Percentiles rank a stretch among this genome's conserved stretches.
These are phyloP conservation scores for Ligdia adustata DNA, from an alignment of 2,888 invertebrate genomes.

Conservation along the genomic window DNA sequence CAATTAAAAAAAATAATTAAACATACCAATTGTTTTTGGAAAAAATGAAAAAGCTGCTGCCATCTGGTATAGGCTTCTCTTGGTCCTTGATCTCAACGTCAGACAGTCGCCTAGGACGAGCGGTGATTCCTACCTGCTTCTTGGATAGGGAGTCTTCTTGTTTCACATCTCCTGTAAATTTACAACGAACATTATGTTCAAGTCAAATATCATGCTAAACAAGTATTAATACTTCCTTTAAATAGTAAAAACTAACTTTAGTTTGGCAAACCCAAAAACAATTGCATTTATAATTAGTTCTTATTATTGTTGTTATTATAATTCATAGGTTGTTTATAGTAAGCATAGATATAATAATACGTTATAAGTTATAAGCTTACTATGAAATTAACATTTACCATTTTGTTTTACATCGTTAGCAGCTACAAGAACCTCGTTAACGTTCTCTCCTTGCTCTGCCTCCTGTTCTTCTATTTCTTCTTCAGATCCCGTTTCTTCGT, in stretches of 20 bases:
- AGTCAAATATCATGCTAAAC: too few relatives aligned
- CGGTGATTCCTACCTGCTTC: constrained; percentile 74
- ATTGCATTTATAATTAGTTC: too few relatives aligned
- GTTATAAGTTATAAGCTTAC: too few relatives aligned
- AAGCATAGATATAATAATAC: too few relatives aligned
- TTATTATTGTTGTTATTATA: too few relatives aligned
- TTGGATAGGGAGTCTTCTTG: constrained; percentile 59
- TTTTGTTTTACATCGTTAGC: constrained; percentile 61
- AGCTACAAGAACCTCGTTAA: constrained; percentile 75
- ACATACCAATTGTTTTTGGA: constrained; percentile 93
- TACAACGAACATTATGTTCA: too few relatives aligned
- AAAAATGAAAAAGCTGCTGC: constrained; percentile 95
- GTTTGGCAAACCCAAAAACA: too few relatives aligned
- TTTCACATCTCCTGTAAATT: constrained; percentile 64
- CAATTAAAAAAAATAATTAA: too few relatives aligned
- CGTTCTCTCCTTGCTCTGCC: constrained; percentile 85
- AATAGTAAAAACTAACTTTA: too few relatives aligned
- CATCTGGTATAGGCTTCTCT: constrained; percentile 94
- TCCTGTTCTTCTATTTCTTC: constrained; percentile 88
- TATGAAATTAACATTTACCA: too few relatives aligned
- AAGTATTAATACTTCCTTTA: too few relatives aligned
- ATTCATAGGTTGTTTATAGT: too few relatives aligned
- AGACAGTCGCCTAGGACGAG: constrained; percentile 92
- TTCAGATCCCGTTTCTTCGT: constrained; percentile 88
- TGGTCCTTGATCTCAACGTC: constrained; percentile 91